Base-by-base conservation (phyloP, 2,797 vertebrate genomes). In the Sarcoramphus papa region DNA sequence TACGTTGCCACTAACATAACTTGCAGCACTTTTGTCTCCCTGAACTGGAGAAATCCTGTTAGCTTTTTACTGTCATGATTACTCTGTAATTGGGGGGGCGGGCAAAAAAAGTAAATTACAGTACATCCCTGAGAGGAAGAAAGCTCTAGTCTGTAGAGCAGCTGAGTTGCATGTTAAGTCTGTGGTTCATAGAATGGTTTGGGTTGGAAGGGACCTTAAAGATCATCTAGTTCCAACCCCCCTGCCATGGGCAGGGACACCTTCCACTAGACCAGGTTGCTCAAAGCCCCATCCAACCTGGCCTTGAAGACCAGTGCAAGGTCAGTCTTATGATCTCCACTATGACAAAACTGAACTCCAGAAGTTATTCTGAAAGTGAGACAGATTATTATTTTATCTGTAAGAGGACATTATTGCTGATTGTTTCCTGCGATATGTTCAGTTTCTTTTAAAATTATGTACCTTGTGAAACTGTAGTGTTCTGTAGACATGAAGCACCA, bases 151-250 rank as follows among this genome's bases (percentile, higher is more conserved):
- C 33, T 43, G 15, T 50, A 19, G 80, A 73, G 59, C 72, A 53
- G 1, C 53, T 30, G 70, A 83, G 64, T 80, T 0, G 0, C 0
- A 1, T 73, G 73, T 53, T 50, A 24, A 53, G 23, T 30, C 65
- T 85, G 74, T 77, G 75, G 27, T 74, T 91, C 0, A 37, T 37
- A 37, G 37, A 37, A 37, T 37, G 37, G 37, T 37, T 37, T 37
- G 37, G 37, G 37, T 37, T 37, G 37, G 37, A 37, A 37, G 37
- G 37, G 37, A 37, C 37, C 37, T 37, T 37, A 37, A 37, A 37
- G 37, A 37, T 37, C 37, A 37, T 37, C 37, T 37, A 37, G 37
- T 37, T 37, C 37, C 37, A 37, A 37, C 37, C 37, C 37, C 37
- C 37, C 37, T 37, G 37, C 37, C 37, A 37, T 37, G 37, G 37